Base-by-base conservation (phyloP, 23 tunicate genomes). In the Aplidium turbinatum region DNA sequence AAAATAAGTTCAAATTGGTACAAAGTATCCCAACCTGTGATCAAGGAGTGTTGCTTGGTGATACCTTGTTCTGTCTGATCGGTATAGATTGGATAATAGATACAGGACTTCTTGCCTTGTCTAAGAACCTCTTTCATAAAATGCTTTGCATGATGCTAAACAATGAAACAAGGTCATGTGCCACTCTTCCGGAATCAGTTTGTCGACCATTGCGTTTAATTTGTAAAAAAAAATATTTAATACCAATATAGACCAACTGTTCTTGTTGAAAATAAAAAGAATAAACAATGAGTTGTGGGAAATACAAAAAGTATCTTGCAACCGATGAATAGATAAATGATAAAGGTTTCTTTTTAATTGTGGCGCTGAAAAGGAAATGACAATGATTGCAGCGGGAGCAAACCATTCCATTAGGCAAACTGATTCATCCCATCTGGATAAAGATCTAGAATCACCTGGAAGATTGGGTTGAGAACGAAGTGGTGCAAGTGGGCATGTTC, bases 401-500 rank as follows among this genome's bases (percentile, higher is more conserved):
- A n/a, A n/a, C n/a, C n/a, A n/a, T n/a, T n/a, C n/a, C n/a, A n/a
- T n/a, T n/a, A n/a, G n/a, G n/a, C n/a, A n/a, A n/a, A n/a, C 11
- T 42, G 11, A 42, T 9, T 42, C 11, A 11, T 42, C 16, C 11
- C 11, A 42, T 42, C 50, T 42, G 50, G 9, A 7, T 22, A 56
- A 56, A 19, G 24, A 7, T 7, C 19, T 22, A 13, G 63, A 25
- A 46, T 21, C 13, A 88, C 96, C 83, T 88, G 97, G 53, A 91
- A 91, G 6, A 91, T 82, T 7, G 97, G 91, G 48, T 91, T 91
- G 39, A 91, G 74, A 73, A 71, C 82, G 33, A 91, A 91, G 68
- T 91, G 97, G 51, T 91, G 87, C 3, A 91, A 74, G 50, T 91
- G 97, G 9, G 71, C 86, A 50, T 91, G 97, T 38, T 91, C 97